Evolutionary conservation across 1,140 invertebrate species (phyloP).

Genomic region (Microplitis demolitor): DNA sequence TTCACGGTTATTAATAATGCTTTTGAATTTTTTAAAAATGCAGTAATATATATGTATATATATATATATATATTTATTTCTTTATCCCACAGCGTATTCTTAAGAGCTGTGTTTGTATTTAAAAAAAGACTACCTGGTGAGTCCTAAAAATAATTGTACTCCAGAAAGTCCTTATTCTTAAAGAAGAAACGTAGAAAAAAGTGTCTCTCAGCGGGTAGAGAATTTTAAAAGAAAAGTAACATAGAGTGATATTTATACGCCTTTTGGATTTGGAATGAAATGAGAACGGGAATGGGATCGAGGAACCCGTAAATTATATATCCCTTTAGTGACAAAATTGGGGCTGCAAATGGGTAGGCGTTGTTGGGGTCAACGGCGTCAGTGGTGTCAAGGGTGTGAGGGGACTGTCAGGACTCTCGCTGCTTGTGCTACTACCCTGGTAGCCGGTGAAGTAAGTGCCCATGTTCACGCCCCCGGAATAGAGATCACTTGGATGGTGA

Average conservation of each 20-base stretch:
- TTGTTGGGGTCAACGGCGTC: constrained; percentile 48
- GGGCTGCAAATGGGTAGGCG: constrained; percentile 43
- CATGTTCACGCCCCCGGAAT: constrained; percentile 39
- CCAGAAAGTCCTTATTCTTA: too few relatives aligned
- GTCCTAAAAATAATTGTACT: too few relatives aligned
- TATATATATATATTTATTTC: neutral
- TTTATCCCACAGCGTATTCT: neutral
- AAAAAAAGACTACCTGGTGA: too few relatives aligned
- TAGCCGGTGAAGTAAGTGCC: constrained; percentile 47
- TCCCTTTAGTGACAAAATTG: constrained; percentile 45
- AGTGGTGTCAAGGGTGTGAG: constrained; percentile 47
- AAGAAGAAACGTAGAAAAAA: too few relatives aligned
- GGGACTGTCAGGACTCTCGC: constrained; percentile 50
- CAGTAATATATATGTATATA: neutral
- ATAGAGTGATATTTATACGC: too few relatives aligned
- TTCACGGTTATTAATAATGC: neutral
- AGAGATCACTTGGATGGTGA: constrained; percentile 47
- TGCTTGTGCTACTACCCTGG: constrained; percentile 46
- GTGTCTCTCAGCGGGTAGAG: too few relatives aligned
- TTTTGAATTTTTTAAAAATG: neutral
- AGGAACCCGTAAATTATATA: constrained; percentile 34
- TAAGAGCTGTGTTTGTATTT: too few relatives aligned
- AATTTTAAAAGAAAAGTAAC: too few relatives aligned
- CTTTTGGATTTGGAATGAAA: too few relatives aligned
- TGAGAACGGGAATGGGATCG: too few relatives aligned